Evolutionary conservation across 1,140 invertebrate genomes (phyloP), one percentile per base, ranked within the genome.

Genomic region (Campoletis sonorensis): DNA sequence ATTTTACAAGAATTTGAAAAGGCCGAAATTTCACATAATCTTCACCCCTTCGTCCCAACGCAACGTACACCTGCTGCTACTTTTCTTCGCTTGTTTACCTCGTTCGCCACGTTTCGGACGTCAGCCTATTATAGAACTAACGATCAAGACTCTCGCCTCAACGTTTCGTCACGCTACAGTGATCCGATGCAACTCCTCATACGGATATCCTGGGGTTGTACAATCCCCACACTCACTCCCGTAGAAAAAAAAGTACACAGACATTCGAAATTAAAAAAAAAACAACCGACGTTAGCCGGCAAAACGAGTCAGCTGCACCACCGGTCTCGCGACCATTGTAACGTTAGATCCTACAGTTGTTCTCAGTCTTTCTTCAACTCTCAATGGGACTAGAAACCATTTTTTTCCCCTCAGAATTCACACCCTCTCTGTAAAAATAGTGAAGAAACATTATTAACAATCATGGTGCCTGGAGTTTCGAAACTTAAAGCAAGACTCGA

Each of bases 141-240:
- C 51, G 51, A n/a, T 21, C 18, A 54, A 54, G 51, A 54, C 4
- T 45, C 18, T 54, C 18, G 51, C 51, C 51, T 16, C n/a, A 21
- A 54, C n/a, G n/a, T 79, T 58, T 72, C 79, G 82, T 83, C 82
- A 83, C 80, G 81, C 81, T 79, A 79, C 76, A 85, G 81, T 27
- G 84, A 81, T 82, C 79, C 79, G 15, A 79, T 70, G 81, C 58
- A 76, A 79, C 82, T 80, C 10, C 76, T 83, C 79, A 80, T 80
- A 81, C 82, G 82, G 77, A 80, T 82, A 80, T 82, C 79, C 81
- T 81, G 82, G 81, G 78, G 16, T 54, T n/a, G 51, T 54, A 54
- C 81, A 49, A 37, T 76, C 21, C 23, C n/a, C 61, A 0, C 61
- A 27, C 26, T 4, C 61, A 64, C 61, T 45, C 40, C 1, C 13